These are phyloP conservation scores for Eupleurogrammus muticus DNA, from an alignment of 2,797 vertebrate genomes.

Conservation along the genomic window DNA sequence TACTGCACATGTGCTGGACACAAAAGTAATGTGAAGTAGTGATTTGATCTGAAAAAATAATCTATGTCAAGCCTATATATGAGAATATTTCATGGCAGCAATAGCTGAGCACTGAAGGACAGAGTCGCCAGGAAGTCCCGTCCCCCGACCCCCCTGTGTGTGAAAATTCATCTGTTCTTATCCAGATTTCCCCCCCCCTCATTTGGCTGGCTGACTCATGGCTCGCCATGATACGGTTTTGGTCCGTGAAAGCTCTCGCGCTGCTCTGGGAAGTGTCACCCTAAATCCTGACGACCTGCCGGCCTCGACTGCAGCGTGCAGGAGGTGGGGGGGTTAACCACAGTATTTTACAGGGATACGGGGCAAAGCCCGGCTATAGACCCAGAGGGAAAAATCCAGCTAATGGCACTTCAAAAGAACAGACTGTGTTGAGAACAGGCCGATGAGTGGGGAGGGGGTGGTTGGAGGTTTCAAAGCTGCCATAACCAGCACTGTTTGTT, in stretches of 20 bases:
- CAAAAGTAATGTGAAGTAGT: too few relatives aligned
- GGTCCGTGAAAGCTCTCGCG: slow-evolving; percentile 47
- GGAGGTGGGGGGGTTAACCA: slow-evolving; percentile 55
- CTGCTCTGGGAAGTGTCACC: slow-evolving; percentile 76
- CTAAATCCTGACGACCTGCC: slow-evolving; percentile 52
- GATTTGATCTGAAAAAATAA: too few relatives aligned
- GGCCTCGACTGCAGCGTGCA: slow-evolving; percentile 63
- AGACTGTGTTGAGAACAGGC: slow-evolving; percentile 70
- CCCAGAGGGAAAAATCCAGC: slow-evolving; percentile 68
- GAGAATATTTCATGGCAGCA: slow-evolving; percentile 65
- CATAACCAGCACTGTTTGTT: slow-evolving; percentile 73
- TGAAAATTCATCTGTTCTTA: slow-evolving; percentile 61
- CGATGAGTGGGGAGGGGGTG: slow-evolving; percentile 38
- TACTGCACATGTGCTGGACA: too few relatives aligned
- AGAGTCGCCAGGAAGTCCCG: slow-evolving; percentile 68
- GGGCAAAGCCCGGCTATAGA: slow-evolving; percentile 65
- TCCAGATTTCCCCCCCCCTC: slow-evolving; percentile 46
- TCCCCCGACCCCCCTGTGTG: slow-evolving; percentile 9
- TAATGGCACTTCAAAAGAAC: slow-evolving; percentile 80
- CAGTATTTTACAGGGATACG: slow-evolving; percentile 75
- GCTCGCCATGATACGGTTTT: slow-evolving; percentile 35
- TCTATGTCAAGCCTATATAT: slow-evolving; percentile 30
- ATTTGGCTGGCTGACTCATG: slow-evolving; percentile 61
- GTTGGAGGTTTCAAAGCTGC: slow-evolving; percentile 69
- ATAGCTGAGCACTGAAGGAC: slow-evolving; percentile 65